Evolutionary conservation across 2,113 vertebrate species (phyloP), one percentile per base, ranked within the genome.

Genomic region (Pelmatolapia mariae): DNA sequence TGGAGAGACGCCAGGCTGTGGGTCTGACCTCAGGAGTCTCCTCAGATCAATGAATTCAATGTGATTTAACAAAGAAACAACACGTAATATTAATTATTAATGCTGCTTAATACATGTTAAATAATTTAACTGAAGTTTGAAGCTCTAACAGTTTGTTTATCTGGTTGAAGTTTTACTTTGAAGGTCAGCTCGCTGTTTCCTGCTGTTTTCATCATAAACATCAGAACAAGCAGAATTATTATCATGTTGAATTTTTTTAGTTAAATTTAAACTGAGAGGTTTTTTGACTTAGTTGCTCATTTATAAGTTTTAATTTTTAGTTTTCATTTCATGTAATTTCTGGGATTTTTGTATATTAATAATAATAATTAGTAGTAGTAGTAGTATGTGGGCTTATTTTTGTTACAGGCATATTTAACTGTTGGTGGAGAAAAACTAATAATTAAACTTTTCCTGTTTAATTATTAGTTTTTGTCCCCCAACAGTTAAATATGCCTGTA

Each of bases 251-350:
- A 6, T 68, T 9, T 22, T 38, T 36, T 63, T 1, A 11, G 0
- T n/a, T 66, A n/a, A 0, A 66, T 12, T 66, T 38, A 66, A 66
- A 36, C 4, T 0, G 8, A 61, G 12, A 11, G 5, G 3, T 6
- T 33, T 61, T 61, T 19, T 61, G 5, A 63, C 10, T 33, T 63
- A 33, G 59, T 6, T 19, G 61, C 61, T 66, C 12, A 5, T 45
- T 8, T n/a, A 1, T 13, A 13, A 40, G n/a, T 68, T 68, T 68
- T 3, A 40, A 4, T 50, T 50, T 50, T 47, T 47, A 47, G 18
- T 3, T 66, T 66, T 66, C 3, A 33, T 63, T 63, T 63, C 9
- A 63, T 36, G 18, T 68, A 22, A 13, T 68, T 40, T 38, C 36
- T 22, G 33, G 8, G 5, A 61, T 61, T 26, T 1, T 3, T 26